Conservation (phyloP, 2,113 vertebrate species). For the Periophthalmus modestus region DNA sequence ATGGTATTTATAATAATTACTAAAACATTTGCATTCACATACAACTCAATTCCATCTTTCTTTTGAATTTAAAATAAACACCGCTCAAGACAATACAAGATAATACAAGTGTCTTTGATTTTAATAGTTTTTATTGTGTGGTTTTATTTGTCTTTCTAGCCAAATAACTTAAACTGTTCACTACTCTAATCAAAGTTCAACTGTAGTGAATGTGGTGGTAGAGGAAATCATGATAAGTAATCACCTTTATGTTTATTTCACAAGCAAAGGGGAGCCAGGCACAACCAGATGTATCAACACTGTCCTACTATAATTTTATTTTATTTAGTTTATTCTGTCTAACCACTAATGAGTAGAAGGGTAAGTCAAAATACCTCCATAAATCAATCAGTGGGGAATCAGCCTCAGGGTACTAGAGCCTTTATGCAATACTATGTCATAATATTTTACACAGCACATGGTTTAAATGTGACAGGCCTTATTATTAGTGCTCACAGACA, state of each 20-base stretch:
- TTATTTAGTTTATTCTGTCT: neutral
- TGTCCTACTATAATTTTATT: neutral
- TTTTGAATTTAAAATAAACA: no score
- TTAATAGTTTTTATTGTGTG: no score
- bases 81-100: no score
- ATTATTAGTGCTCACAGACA: neutral
- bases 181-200: neutral
- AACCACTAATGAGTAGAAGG: neutral
- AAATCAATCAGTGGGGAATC: neutral
- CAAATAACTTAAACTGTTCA: neutral
- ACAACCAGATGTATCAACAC: slow-evolving; percentile 1
- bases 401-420: neutral
- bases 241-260: neutral
- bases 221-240: neutral
- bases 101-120: no score
- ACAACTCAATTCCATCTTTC: no score
- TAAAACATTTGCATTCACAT: no score
- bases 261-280: neutral
- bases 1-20: no score
- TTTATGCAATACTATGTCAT: neutral
- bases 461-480: neutral
- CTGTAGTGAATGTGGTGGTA: neutral
- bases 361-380: neutral
- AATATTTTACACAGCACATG: neutral
- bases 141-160: no score